Percentiles rank a stretch among this genome's conserved stretches.
Conservation (phyloP, 2,113 vertebrate genomes). For the Lepidothrix coronata region DNA sequence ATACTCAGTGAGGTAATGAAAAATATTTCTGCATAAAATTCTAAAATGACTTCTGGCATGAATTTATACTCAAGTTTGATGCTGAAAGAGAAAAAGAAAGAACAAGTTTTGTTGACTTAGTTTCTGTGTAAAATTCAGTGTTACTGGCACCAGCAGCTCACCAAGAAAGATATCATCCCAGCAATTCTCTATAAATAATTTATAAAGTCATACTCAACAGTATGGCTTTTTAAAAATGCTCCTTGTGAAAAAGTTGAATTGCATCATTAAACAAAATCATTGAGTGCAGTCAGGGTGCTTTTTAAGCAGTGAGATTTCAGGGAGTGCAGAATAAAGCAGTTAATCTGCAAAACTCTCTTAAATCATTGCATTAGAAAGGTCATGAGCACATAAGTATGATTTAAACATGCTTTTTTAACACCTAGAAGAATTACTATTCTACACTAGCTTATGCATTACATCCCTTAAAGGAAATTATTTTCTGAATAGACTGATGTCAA, state of each 20-base stretch:
- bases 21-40: conserved; percentile 11
- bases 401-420: conserved; percentile 55
- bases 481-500: not conserved
- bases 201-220: not conserved
- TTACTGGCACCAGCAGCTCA: not conserved
- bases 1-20: not conserved
- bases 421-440: conserved; percentile 11
- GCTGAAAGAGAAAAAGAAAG: not conserved
- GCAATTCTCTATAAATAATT: conserved; percentile 43
- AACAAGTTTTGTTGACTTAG: not conserved
- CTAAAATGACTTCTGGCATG: not conserved
- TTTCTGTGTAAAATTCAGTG: conserved; percentile 6
- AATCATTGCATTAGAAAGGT: conserved; percentile 59
- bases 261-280: conserved; percentile 39
- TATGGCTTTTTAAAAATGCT: conserved; percentile 28
- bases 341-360: conserved; percentile 51
- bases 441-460: not conserved
- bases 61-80: not conserved
- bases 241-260: conserved; percentile 15
- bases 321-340: not conserved
- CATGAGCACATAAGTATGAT: conserved; percentile 45
- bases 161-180: not conserved
- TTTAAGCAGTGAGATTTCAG: conserved; percentile 19
- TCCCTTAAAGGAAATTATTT: not conserved
- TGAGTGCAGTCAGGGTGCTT: not conserved